A percentile compares a stretch with the other conserved stretches of the same genome.
Conservation (phyloP, 2,113 vertebrate genomes). For the Gracilinanus agilis region DNA sequence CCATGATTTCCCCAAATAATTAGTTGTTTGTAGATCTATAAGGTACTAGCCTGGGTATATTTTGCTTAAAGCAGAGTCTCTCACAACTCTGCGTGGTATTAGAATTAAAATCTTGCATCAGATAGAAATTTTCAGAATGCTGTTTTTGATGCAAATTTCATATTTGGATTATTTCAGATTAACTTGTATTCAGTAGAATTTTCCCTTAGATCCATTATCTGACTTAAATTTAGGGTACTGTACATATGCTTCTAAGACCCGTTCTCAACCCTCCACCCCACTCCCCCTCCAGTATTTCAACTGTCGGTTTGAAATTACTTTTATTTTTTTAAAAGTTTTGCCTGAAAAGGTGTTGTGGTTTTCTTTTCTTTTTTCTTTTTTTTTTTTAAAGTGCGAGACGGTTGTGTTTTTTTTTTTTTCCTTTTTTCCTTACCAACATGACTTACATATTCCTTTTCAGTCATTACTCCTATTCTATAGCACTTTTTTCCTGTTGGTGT, state of each 20-base stretch:
- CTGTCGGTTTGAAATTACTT: conserved; percentile 62
- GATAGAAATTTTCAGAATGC: conserved; percentile 58
- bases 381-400: conserved; percentile 1
- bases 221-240: conserved; percentile 61
- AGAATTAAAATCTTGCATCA: conserved; percentile 58
- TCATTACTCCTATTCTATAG: conserved; percentile 54
- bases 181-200: conserved; percentile 66
- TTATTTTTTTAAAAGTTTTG: conserved; percentile 70
- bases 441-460: conserved; percentile 78
- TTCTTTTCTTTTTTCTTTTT: conserved; percentile 68
- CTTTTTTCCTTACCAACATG: conserved; percentile 65
- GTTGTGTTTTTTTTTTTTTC: conserved; percentile 67
- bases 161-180: conserved; percentile 69
- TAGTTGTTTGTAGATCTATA: conserved; percentile 58
- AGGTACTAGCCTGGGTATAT: conserved; percentile 61
- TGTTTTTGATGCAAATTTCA: conserved; percentile 62
- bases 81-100: conserved; percentile 50
- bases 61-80: conserved; percentile 55
- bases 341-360: conserved; percentile 63
- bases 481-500: conserved; percentile 76
- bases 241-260: conserved; percentile 65
- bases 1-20: conserved; percentile 59
- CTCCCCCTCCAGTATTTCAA: conserved; percentile 45
- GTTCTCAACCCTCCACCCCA: neutral
- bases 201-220: conserved; percentile 67